Conservation (phyloP, 2,113 vertebrate genomes). For the Bothrops jararaca region DNA sequence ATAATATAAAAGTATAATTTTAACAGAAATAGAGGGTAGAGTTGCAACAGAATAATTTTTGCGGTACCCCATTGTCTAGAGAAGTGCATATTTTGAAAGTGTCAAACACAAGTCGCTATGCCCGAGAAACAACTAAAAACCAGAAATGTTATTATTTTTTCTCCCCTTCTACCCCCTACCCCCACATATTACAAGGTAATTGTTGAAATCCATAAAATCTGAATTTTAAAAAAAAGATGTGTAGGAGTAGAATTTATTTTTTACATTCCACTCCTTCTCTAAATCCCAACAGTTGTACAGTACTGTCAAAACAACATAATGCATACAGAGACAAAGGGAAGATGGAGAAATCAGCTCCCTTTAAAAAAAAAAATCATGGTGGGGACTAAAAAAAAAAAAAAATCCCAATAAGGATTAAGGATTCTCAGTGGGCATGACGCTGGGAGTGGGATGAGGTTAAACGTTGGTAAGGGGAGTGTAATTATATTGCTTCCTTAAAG, state of each 20-base stretch:
- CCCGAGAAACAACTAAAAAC: neutral
- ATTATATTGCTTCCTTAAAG: neutral
- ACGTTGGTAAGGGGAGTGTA: too few species aligned
- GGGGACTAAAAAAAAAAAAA: neutral
- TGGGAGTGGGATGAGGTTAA: neutral
- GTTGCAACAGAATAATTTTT: neutral
- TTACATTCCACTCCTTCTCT: neutral
- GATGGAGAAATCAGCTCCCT: too few species aligned
- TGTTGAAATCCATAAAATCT: neutral
- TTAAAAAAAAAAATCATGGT: neutral
- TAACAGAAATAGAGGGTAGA: neutral
- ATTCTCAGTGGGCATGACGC: neutral
- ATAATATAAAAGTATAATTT: neutral
- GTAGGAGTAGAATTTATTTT: neutral
- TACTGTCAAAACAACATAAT: neutral
- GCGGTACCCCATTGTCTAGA: neutral
- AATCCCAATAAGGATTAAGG: neutral
- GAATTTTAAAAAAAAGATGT: neutral
- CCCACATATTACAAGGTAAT: neutral
- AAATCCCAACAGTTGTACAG: neutral
- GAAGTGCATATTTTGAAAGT: neutral
- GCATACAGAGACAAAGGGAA: neutral
- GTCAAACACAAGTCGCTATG: neutral
- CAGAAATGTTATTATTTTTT: neutral
- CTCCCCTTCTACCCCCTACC: neutral